Evolutionary conservation across 2,113 vertebrate genomes (phyloP), one percentile per base, ranked within the genome.

Genomic region (Petrocephalus microphthalmus): DNA sequence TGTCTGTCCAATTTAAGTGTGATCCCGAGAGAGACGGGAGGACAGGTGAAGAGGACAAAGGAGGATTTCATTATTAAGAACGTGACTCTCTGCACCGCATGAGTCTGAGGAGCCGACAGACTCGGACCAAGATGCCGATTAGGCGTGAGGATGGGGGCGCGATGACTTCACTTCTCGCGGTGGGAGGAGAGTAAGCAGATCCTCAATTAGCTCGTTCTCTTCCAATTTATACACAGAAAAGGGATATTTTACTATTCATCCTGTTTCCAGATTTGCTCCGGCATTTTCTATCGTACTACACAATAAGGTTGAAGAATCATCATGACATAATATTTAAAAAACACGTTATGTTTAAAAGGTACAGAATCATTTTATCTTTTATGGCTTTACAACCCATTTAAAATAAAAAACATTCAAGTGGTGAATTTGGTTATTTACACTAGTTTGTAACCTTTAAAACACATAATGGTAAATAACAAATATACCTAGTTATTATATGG

Each of bases 401-500:
- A 78, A 37, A 49, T 25, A 85, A 54, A 11, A 54, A 54, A 90
- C 29, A 89, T 88, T 91, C 51, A 91, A 84, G 87, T 87, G 67
- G 81, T 85, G 60, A 81, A 17, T 37, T 47, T 49, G 57, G 33
- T 87, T 19, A 25, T 82, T 88, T 42, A 85, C 37, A 51, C 47
- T 84, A 51, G 86, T 37, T 33, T 25, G 0, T 33, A 54, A 85
- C 49, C 51, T 54, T 33, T 54, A 85, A 13, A 85, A 33, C 10
- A n/a, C 7, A 0, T 83, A 67, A 67, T 81, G 29, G 7, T 5
- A 2, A 78, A 89, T 74, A 90, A 89, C 89, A 93, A 83, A 93
- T 52, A 88, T 17, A 17, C 33, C 89, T 89, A 92, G 92, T 42
- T 92, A 92, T 93, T 93, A 86, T 88, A 87, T 56, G 0, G 17